Base-by-base conservation (phyloP, 2,888 invertebrate species). In the Chrysolina haemoptera region DNA sequence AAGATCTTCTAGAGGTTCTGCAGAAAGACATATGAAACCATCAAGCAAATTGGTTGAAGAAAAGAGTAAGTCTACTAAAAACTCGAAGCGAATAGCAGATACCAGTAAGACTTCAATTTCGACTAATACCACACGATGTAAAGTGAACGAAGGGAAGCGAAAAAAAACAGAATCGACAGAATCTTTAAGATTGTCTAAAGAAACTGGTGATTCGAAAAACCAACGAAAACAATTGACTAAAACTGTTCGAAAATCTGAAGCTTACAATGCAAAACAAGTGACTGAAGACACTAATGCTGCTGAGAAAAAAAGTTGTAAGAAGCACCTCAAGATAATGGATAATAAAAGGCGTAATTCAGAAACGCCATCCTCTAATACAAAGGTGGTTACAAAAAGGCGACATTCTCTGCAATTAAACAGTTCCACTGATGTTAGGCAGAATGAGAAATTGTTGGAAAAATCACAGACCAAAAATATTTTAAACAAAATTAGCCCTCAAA, bases 321-420 rank as follows among this genome's bases (percentile, higher is more conserved):
- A 53, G 11, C 22, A 20, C 10, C 11, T 20, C 11, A 59, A 59
- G n/a, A 14, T 27, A 9, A 35, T 27, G 12, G 35, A 59, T 59
- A n/a, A 35, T 35, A 59, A 35, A 35, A 59, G 59, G n/a, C 59
- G 59, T 59, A n/a, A 59, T 59, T 59, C 59, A 59, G 59, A 59
- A 35, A 59, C 59, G 9, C 27, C 12, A 9, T 9, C 35, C 27
- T 35, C 27, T 3, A 59, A 22, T 59, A 59, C n/a, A 22, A 35
- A 35, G 14, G 27, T 16, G 10, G 35, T 59, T 4, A 27, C 59
- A 59, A 27, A 59, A 11, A 59, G 59, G 35, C 27, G 59, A 6
- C 11, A n/a, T 35, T 59, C 59, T 59, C 27, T 59, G n/a, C 59
- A 27, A 35, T n/a, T 35, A n/a, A 20, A 1, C 4, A 53, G 11